Evolutionary conservation across 2,888 invertebrate species (phyloP), one percentile per base, ranked within the genome.

Genomic region (Sarcophaga caerulescens): DNA sequence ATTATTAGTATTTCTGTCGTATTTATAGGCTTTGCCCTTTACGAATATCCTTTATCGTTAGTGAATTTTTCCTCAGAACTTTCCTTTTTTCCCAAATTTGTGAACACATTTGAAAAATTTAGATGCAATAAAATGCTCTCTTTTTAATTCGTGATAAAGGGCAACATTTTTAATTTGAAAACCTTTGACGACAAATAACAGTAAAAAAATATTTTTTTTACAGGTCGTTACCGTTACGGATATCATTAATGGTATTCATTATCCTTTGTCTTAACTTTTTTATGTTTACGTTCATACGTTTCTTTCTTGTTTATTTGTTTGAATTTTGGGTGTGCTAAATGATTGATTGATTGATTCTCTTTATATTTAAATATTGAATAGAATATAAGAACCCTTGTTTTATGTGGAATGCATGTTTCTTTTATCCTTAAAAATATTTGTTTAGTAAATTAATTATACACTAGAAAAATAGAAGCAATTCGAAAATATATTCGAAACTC

Each of bases 221-320:
- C 87, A 90, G 90, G 90, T 80, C 89, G 89, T 35, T 85, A 89
- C 75, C 90, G 90, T 63, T 89, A 89, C 65, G 89, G 66, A 86
- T 66, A 63, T 12, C 71, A 73, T 75, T 62, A 23, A 25, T 45
- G 70, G 57, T 71, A 14, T 52, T 52, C 12, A 52, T 52, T 52
- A 4, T 52, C 52, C 52, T 52, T 14, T 52, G 52, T 14, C 17
- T 52, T 52, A 14, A 14, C 3, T 52, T 52, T 52, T 4, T 14
- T 2, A 17, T 52, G 52, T 17, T 52, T 52, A n/a, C n/a, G n/a
- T n/a, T n/a, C n/a, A 17, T 52, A 52, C 17, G 12, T 52, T 52
- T 35, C 17, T 17, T 52, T 17, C 17, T 52, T 14, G 17, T 52
- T 52, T 52, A 52, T 12, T 52, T 12, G 52, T 52, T 52, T 52